Evolutionary conservation across 2,888 invertebrate species (phyloP).

Genomic region (Apeira syringaria): DNA sequence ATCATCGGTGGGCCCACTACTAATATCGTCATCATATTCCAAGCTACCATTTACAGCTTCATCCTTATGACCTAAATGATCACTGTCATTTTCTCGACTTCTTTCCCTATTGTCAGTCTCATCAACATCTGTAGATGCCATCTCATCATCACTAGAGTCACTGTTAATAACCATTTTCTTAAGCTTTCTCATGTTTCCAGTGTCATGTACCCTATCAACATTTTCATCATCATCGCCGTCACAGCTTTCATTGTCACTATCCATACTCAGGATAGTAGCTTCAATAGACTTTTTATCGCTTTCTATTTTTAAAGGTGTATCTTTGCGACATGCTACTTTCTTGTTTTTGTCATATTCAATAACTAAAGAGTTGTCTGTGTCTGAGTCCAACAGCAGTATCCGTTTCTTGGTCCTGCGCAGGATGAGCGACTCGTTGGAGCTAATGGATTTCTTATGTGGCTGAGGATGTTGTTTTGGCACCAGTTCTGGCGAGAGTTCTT

Average conservation of each 20-base stretch:
- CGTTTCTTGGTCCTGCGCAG: slow-evolving; percentile 61
- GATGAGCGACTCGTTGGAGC: slow-evolving; percentile 42
- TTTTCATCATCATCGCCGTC: slow-evolving; percentile 5
- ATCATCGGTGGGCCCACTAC: slow-evolving; percentile 20
- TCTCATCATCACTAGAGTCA: slow-evolving; percentile 25
- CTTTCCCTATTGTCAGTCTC: slow-evolving; percentile 11
- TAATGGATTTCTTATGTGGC: slow-evolving; percentile 37
- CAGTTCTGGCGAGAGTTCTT: slow-evolving; percentile 64
- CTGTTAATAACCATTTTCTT: slow-evolving; percentile 10
- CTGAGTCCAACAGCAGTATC: slow-evolving; percentile 63
- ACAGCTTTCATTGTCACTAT: slow-evolving; percentile 12
- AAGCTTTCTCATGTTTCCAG: slow-evolving; percentile 3
- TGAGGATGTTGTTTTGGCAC: slow-evolving; percentile 46
- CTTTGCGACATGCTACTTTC: slow-evolving; percentile 60
- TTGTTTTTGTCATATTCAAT: slow-evolving; percentile 58
- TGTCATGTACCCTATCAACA: neutral
- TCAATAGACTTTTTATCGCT: neutral
- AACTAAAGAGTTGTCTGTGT: slow-evolving; percentile 70
- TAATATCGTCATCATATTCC: slow-evolving; percentile 9
- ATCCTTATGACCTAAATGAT: slow-evolving; percentile 1
- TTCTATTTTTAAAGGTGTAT: slow-evolving; percentile 61
- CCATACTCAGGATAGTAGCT: slow-evolving; percentile 14
- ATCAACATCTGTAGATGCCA: neutral
- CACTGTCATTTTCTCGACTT: no score
- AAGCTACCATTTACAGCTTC: neutral